Conservation (phyloP, 1,140 invertebrate genomes). For the Hirudo medicinalis region DNA sequence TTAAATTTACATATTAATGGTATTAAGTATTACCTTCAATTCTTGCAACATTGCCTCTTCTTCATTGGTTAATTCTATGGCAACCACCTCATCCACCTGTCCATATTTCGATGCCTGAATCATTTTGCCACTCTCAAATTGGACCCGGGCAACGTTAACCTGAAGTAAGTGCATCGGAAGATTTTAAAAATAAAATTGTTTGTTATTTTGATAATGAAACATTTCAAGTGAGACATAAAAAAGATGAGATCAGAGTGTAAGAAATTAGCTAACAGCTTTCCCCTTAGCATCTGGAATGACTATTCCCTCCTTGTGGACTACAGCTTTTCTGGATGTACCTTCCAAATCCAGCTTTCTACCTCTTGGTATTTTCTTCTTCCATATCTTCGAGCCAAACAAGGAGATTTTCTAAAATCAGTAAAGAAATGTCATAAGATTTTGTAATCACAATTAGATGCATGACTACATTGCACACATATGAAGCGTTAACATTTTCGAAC, state of each 20-base stretch:
- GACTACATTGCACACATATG: not conserved
- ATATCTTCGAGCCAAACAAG: conserved; percentile 8
- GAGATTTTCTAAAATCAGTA: not conserved
- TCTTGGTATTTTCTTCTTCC: conserved; percentile 3
- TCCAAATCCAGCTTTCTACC: not conserved
- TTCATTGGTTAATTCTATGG: conserved; percentile 54
- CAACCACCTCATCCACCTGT: conserved; percentile 48
- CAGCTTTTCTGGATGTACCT: not conserved
- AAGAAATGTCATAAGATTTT: not conserved
- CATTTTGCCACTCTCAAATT: conserved; percentile 61
- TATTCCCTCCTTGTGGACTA: conserved; percentile 9
- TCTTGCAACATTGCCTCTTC: conserved; percentile 54
- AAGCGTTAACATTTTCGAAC: not conserved
- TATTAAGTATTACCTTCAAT: conserved; percentile 32
- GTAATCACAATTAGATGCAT: not conserved
- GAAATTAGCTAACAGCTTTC: not conserved
- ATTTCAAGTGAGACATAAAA: not conserved
- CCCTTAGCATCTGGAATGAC: not conserved
- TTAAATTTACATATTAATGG: not conserved
- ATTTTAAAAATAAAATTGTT: too few relatives aligned
- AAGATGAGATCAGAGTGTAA: not conserved
- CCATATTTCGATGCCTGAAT: conserved; percentile 70
- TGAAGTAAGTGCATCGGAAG: conserved; percentile 25
- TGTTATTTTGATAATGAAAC: too few relatives aligned
- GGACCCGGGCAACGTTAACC: conserved; percentile 53